Evolutionary conservation across 1,140 invertebrate genomes (phyloP).

Genomic region (Ruditapes philippinarum): DNA sequence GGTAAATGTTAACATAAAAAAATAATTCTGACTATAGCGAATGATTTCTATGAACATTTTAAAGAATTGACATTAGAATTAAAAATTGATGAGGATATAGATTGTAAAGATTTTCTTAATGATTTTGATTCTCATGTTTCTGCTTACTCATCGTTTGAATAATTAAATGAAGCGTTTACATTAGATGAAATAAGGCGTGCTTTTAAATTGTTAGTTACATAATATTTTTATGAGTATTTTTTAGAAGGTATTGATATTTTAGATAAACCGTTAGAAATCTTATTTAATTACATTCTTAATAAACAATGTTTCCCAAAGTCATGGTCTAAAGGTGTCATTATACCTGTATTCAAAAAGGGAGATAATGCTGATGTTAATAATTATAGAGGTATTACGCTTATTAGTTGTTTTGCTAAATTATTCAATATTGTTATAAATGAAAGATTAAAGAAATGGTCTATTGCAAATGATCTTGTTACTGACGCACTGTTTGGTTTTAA

Average conservation of each 20-base stretch:
- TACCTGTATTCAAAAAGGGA: conserved; percentile 5
- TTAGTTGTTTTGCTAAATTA: conserved; percentile 31
- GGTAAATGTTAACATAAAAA: not conserved
- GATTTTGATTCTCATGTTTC: not conserved
- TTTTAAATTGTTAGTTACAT: not conserved
- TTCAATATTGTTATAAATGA: conserved; percentile 34
- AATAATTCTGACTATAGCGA: not conserved
- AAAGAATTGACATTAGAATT: not conserved
- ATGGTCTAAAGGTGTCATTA: not conserved
- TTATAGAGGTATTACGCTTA: conserved; percentile 46
- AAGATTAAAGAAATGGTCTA: conserved; percentile 17
- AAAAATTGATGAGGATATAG: not conserved
- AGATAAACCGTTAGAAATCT: conserved; percentile 16
- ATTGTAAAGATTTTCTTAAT: not conserved
- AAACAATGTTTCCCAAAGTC: not conserved
- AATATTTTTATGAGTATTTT: not conserved
- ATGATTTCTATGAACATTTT: not conserved
- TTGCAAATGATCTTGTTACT: not conserved
- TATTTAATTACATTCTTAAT: not conserved
- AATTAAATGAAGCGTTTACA: not conserved
- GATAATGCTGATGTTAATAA: not conserved
- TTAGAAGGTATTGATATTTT: not conserved
- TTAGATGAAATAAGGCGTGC: not conserved
- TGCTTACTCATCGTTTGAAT: not conserved
- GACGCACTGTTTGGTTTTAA: conserved; percentile 47